phyloP scores from a whole-genome alignment of 2,797 vertebrate species.

The Psittacula echo region DNA sequence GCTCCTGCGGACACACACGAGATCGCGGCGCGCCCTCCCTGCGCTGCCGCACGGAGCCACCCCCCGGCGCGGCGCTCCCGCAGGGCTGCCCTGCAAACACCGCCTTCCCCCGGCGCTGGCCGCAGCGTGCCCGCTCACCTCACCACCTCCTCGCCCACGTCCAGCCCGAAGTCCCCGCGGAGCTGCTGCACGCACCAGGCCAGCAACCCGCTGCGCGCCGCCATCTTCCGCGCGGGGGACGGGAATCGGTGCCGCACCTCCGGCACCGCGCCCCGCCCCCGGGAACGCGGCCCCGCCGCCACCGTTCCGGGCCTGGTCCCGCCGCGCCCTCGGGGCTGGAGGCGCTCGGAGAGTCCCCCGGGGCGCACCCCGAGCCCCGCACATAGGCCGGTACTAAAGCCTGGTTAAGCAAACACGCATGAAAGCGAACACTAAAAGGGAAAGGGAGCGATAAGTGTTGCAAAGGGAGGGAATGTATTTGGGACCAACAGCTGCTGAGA shows the following conservation, averaged over 20 bases:
- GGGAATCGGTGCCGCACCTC: neutral
- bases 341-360: too few relatives aligned
- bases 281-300: neutral
- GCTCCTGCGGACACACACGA: too few relatives aligned
- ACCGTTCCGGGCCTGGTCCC: neutral
- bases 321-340: too few relatives aligned
- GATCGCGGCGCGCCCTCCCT: too few relatives aligned
- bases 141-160: slow-evolving; percentile 32
- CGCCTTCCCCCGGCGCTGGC: too few relatives aligned
- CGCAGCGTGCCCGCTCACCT: neutral
- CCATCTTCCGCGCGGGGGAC: neutral
- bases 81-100: too few relatives aligned
- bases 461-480: neutral
- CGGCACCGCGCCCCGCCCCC: neutral
- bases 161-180: slow-evolving; percentile 16
- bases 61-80: too few relatives aligned
- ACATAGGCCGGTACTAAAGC: neutral
- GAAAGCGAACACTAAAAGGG: neutral
- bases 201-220: neutral
- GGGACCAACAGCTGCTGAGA: neutral
- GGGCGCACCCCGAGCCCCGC: too few relatives aligned
- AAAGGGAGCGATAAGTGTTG: neutral
- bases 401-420: neutral
- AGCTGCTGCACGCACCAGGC: slow-evolving; percentile 19
- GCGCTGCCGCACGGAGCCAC: too few relatives aligned